Evolutionary conservation across 2,113 vertebrate genomes (phyloP).

Genomic region (Oryzias celebensis): DNA sequence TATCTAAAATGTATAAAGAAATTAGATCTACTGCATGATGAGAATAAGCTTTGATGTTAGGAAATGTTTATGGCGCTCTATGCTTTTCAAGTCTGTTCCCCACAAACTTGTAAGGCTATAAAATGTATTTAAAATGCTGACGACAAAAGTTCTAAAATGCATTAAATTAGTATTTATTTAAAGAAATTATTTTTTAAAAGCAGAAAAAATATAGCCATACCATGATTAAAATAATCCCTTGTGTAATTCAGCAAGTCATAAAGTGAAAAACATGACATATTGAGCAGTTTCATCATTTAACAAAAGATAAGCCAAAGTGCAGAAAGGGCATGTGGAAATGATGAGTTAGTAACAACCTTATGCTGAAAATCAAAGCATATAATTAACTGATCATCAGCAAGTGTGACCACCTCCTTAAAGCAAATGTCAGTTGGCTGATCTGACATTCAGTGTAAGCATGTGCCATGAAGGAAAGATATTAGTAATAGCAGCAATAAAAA

Average conservation of each 20-base stretch:
- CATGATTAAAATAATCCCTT: too few relatives aligned
- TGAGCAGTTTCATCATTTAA: background rate
- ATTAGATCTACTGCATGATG: slow-evolving; percentile 54
- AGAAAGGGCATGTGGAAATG: background rate
- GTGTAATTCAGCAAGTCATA: background rate
- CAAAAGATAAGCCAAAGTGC: background rate
- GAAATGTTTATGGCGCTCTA: slow-evolving; percentile 54
- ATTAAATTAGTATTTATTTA: background rate
- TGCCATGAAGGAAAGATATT: background rate
- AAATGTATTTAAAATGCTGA: slow-evolving; percentile 30
- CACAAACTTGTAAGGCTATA: slow-evolving; percentile 50
- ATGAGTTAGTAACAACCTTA: background rate
- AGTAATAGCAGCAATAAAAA: background rate
- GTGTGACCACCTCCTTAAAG: background rate
- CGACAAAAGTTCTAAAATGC: slow-evolving; percentile 9
- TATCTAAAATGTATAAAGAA: slow-evolving; percentile 67
- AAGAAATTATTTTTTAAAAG: too few relatives aligned
- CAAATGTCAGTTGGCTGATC: background rate
- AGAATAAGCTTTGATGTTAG: slow-evolving; percentile 62
- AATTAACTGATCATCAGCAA: background rate
- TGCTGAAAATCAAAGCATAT: background rate
- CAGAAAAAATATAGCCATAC: too few relatives aligned
- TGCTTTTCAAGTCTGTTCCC: slow-evolving; percentile 64
- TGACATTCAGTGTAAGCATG: background rate
- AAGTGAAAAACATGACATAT: background rate